These are phyloP conservation scores for Nyctalus aviator DNA, from an alignment of 2,797 vertebrate species.

Conservation along the genomic window DNA sequence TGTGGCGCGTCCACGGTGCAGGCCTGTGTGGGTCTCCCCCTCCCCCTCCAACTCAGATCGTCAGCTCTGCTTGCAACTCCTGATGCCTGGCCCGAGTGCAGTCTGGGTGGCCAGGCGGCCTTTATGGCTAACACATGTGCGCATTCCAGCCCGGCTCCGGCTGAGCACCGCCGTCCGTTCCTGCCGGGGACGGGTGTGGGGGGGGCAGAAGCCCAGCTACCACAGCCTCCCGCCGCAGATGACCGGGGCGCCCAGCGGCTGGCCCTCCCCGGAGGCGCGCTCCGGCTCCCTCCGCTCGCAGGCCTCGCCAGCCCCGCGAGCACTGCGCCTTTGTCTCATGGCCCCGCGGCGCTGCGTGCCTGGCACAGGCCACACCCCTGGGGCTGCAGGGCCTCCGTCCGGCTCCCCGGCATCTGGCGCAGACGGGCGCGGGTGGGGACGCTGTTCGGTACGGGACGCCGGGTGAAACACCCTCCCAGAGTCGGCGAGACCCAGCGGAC, in stretches of 20 bases:
- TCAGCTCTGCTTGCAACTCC: conserved; percentile 23
- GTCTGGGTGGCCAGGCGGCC: conserved; percentile 72
- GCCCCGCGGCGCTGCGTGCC: background rate
- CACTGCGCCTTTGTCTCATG: background rate
- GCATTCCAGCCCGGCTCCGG: conserved; percentile 56
- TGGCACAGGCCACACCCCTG: background rate
- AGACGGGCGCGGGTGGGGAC: background rate
- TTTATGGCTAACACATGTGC: conserved; percentile 77
- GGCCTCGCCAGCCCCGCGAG: no score
- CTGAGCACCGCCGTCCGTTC: background rate
- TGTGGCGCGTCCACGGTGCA: background rate
- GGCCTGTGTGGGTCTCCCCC: background rate
- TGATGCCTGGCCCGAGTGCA: conserved; percentile 29
- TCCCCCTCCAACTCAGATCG: background rate
- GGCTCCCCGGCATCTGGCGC: background rate
- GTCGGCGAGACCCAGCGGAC: background rate
- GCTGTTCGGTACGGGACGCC: background rate
- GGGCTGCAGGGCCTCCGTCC: background rate
- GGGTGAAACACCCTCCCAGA: fast-evolving
- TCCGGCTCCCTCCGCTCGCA: background rate
- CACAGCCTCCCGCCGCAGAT: background rate
- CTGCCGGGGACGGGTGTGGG: background rate
- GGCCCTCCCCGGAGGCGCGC: background rate
- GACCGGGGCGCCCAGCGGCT: background rate
- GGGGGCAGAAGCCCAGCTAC: background rate